Evolutionary conservation across 2,888 invertebrate species (phyloP).

Genomic region (Papilio protenor): DNA sequence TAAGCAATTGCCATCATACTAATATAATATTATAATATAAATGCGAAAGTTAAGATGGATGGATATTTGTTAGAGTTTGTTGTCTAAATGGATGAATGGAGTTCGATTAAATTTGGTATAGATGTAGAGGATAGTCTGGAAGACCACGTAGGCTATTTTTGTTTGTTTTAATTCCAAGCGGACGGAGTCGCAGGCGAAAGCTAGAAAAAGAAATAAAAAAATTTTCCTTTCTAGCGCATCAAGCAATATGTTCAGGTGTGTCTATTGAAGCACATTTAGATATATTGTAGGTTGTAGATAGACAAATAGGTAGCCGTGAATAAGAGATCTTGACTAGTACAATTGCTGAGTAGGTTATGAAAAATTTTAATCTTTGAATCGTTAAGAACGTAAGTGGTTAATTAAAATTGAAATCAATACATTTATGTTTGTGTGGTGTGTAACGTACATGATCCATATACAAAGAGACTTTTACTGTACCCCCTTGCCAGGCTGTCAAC

Average conservation of each 20-base stretch:
- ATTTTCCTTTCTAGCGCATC: background rate
- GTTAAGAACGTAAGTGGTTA: background rate
- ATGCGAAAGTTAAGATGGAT: too few relatives aligned
- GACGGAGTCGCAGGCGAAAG: too few relatives aligned
- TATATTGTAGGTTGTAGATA: background rate
- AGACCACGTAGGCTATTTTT: too few relatives aligned
- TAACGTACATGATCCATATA: constrained; percentile 20
- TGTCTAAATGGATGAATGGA: too few relatives aligned
- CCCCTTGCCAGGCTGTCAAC: constrained; percentile 26
- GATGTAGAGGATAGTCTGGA: too few relatives aligned
- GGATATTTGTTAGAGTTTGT: too few relatives aligned
- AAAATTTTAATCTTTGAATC: background rate
- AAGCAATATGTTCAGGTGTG: background rate
- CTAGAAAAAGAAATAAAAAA: too few relatives aligned
- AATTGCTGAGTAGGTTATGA: background rate
- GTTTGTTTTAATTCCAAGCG: too few relatives aligned
- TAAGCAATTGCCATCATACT: background rate
- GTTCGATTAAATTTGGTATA: too few relatives aligned
- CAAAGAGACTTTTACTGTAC: constrained; percentile 26
- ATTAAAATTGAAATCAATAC: background rate
- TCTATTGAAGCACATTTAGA: background rate
- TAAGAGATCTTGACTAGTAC: background rate
- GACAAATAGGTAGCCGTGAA: background rate
- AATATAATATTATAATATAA: too few relatives aligned
- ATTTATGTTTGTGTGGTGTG: background rate